A percentile compares a stretch with the other conserved stretches of the same genome.
phyloP scores from a whole-genome alignment of 2,888 invertebrate genomes.

The Andrena bucephala region DNA sequence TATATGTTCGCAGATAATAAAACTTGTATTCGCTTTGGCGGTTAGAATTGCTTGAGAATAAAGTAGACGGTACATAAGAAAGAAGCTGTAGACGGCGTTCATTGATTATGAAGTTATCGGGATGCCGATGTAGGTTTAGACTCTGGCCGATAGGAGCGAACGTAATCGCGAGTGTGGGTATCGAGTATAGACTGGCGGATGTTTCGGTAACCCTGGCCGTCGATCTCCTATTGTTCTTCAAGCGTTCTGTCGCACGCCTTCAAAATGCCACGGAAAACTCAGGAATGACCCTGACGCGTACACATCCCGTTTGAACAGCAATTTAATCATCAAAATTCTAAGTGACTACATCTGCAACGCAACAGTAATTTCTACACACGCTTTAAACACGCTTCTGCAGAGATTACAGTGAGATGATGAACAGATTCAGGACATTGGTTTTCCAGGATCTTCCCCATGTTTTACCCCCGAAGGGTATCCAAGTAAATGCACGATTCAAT shows the following conservation, averaged over 20 bases:
- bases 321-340: slow-evolving; percentile 50
- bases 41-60: neutral
- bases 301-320: slow-evolving; percentile 18
- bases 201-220: slow-evolving; percentile 44
- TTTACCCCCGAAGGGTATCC: slow-evolving; percentile 35
- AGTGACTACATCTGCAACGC: slow-evolving; percentile 16
- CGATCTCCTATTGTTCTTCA: slow-evolving; percentile 45
- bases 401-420: slow-evolving; percentile 34
- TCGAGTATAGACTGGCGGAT: slow-evolving; percentile 40
- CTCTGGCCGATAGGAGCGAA: neutral
- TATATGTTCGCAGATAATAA: neutral
- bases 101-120: too few relatives aligned
- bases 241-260: slow-evolving; percentile 21
- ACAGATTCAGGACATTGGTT: slow-evolving; percentile 44
- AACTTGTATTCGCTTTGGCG: too few relatives aligned
- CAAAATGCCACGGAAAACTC: slow-evolving; percentile 36
- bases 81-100: neutral
- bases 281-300: slow-evolving; percentile 8
- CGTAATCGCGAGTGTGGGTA: neutral
- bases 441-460: slow-evolving; percentile 59
- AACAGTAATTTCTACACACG: neutral
- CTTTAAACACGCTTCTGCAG: neutral
- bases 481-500: slow-evolving; percentile 36
- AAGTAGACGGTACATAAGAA: neutral
- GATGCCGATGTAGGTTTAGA: neutral